Percentiles rank a stretch among this genome's conserved stretches.
phyloP scores from a whole-genome alignment of 2,888 invertebrate genomes.

The Sisyra terminalis region DNA sequence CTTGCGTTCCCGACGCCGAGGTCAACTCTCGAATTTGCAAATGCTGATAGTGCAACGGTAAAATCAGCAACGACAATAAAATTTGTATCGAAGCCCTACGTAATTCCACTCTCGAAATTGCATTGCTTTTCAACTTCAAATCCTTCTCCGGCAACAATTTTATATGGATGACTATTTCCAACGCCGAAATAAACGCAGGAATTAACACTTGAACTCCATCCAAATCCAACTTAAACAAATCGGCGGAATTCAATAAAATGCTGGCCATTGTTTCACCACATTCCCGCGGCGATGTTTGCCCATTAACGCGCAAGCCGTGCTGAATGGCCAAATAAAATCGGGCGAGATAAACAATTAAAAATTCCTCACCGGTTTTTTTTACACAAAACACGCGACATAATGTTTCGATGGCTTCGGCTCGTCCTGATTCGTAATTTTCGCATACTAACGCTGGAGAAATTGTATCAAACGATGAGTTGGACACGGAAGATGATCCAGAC shows the following conservation, averaged over 20 bases:
- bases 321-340: conserved; percentile 84
- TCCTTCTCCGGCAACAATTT: conserved; percentile 80
- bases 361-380: conserved; percentile 86
- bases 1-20: conserved; percentile 20
- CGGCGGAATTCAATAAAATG: conserved; percentile 69
- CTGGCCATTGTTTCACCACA: conserved; percentile 71
- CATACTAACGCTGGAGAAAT: conserved; percentile 53
- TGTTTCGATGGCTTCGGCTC: conserved; percentile 90
- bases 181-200: conserved; percentile 74
- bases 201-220: conserved; percentile 85
- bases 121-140: conserved; percentile 51
- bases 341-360: conserved; percentile 82
- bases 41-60: conserved; percentile 84
- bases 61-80: conserved; percentile 74
- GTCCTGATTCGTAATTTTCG: conserved; percentile 66
- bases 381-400: conserved; percentile 91
- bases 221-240: conserved; percentile 79
- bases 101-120: conserved; percentile 58
- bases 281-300: conserved; percentile 34
- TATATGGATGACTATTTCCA: conserved; percentile 85
- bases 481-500: conserved; percentile 37
- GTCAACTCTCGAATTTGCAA: conserved; percentile 53
- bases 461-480: conserved; percentile 49
- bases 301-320: conserved; percentile 61
- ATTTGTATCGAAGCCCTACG: conserved; percentile 85